Base-by-base conservation (phyloP, 2,888 invertebrate species). In the Oscheius sp. region DNA sequence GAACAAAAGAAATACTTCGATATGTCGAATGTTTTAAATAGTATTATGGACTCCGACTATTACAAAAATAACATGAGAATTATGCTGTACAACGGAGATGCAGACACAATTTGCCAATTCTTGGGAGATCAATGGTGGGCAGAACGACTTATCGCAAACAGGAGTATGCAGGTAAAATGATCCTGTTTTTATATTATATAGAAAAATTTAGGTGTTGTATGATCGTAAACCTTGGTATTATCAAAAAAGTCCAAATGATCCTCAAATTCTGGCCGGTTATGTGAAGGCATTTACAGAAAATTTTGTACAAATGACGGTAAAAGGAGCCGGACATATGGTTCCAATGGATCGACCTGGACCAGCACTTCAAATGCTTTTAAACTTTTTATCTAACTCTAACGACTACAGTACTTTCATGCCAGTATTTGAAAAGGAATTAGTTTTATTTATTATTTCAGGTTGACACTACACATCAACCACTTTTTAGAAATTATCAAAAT, bases 361-460 rank as follows among this genome's bases (percentile, higher is more conserved):
- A 34, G 78, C 80, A 6, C 70, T 83, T 10, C 82, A 83, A 55
- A 75, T 83, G 78, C 48, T 83, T 6, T 55, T 50, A 45, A 83
- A 83, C 61, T 83, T 83, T 46, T 39, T 83, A 52, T 45, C 15
- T 27, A 70, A 72, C 46, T 65, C 66, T 10, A 17, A 69, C 15
- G 69, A 80, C 61, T 83, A 82, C 66, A 77, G 74, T 67, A 71
- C 61, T 2, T 67, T 75, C 1, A 67, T 65, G 29, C 46, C 48
- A n/a, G n/a, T n/a, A n/a, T n/a, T n/a, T n/a, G n/a, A n/a, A n/a
- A n/a, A n/a, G n/a, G n/a, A n/a, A n/a, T n/a, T n/a, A n/a, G n/a
- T n/a, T n/a, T n/a, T n/a, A n/a, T n/a, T n/a, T n/a, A n/a, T n/a
- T 53, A 17, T 17, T 72, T 48, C 20, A 73, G 71, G 65, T 75